phyloP scores from a whole-genome alignment of 2,113 vertebrate species.

The Parus major region DNA sequence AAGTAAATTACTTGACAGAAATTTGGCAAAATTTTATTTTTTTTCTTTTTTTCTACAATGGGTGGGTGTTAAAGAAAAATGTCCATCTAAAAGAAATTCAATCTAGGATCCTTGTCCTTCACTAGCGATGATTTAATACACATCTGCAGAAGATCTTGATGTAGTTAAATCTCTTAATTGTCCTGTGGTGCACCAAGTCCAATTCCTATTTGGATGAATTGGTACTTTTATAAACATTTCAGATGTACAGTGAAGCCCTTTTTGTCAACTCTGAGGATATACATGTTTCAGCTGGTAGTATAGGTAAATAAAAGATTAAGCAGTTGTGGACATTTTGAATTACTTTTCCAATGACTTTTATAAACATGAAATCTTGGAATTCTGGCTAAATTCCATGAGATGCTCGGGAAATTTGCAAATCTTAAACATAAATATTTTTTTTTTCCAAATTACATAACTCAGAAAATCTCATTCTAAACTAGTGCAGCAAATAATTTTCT shows the following conservation, averaged over 20 bases:
- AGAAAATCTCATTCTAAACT: background rate
- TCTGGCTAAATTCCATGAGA: background rate
- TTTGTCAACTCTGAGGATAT: background rate
- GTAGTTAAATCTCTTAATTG: background rate
- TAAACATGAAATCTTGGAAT: background rate
- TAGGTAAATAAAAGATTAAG: background rate
- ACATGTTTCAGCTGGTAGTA: background rate
- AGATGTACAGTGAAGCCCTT: background rate
- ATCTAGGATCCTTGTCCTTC: background rate
- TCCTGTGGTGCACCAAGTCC: background rate
- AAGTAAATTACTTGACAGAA: background rate
- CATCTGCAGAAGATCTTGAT: background rate
- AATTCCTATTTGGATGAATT: background rate
- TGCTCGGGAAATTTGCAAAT: background rate
- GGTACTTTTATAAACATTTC: background rate
- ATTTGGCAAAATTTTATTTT: background rate
- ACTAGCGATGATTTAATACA: background rate
- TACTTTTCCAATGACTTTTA: background rate
- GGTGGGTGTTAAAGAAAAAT: background rate
- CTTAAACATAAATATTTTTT: background rate
- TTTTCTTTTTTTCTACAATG: background rate
- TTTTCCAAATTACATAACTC: background rate
- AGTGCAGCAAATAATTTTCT: background rate
- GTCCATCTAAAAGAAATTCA: background rate
- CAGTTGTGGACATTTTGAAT: background rate